phyloP scores from a whole-genome alignment of 2,113 vertebrate genomes.

The Pristiophorus japonicus region DNA sequence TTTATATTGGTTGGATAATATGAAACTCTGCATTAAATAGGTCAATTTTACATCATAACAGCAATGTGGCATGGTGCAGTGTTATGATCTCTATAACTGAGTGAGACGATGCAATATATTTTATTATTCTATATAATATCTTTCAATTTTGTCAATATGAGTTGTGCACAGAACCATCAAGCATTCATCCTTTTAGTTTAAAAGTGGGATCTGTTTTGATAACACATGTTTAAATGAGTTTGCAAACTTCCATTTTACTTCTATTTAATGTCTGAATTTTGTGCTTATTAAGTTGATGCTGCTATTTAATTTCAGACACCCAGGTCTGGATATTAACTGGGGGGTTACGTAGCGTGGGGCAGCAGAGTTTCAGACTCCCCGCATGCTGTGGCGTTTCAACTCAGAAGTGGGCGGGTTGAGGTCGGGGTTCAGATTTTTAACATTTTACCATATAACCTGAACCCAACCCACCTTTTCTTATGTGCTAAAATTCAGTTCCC shows the following conservation, averaged over 20 bases:
- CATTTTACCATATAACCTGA: no score
- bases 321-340: background rate
- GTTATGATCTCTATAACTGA: background rate
- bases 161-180: background rate
- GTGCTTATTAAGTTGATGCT: background rate
- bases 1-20: background rate
- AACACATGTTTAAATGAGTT: background rate
- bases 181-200: background rate
- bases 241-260: background rate
- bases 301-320: background rate
- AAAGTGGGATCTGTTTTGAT: background rate
- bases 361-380: no score
- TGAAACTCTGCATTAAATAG: background rate
- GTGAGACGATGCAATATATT: background rate
- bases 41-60: background rate
- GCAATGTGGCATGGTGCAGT: background rate
- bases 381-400: no score
- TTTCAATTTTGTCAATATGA: background rate
- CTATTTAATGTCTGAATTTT: background rate
- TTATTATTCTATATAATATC: background rate
- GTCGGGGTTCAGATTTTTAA: no score
- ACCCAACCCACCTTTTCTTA: no score
- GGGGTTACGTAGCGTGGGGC: no score
- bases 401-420: no score
- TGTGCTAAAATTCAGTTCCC: no score